A percentile compares a stretch with the other conserved stretches of the same genome.
Conservation (phyloP, 2,113 vertebrate species). For the Chloebia gouldiae region DNA sequence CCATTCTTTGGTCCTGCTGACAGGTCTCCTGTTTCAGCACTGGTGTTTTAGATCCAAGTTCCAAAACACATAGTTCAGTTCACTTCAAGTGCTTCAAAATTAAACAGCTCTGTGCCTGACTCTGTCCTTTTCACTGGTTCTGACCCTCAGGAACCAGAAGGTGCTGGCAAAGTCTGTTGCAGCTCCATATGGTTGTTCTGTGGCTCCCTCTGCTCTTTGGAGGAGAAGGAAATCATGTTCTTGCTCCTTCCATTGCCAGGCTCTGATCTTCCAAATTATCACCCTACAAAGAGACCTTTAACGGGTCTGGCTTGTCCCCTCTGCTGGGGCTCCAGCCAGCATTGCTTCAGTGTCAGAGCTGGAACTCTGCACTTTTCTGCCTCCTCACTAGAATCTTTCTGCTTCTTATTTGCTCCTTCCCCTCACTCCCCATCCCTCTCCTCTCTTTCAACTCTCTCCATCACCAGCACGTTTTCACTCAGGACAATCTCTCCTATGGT, state of each 20-base stretch:
- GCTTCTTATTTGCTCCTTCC: neutral
- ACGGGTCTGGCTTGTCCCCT: neutral
- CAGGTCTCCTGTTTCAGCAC: neutral
- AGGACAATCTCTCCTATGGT: neutral
- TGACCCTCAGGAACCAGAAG: conserved; percentile 34
- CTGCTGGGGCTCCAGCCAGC: neutral
- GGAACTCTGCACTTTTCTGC: neutral
- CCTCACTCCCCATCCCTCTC: neutral
- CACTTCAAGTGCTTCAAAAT: neutral
- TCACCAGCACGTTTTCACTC: neutral
- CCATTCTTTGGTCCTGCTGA: neutral
- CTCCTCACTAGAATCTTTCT: neutral
- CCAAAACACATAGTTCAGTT: neutral
- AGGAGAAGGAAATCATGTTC: neutral
- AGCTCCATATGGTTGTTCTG: conserved; percentile 12
- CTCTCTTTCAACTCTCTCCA: neutral
- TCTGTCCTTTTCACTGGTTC: neutral
- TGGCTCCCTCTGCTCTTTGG: conserved; percentile 24
- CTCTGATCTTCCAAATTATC: conserved; percentile 38
- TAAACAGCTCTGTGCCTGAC: neutral
- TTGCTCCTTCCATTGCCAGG: neutral
- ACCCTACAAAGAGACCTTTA: conserved; percentile 35
- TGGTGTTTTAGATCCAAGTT: neutral
- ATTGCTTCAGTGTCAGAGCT: neutral
- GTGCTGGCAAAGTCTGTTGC: neutral